These are phyloP conservation scores for Phyllopteryx taeniolatus DNA, from an alignment of 2,113 vertebrate species.

Conservation along the genomic window DNA sequence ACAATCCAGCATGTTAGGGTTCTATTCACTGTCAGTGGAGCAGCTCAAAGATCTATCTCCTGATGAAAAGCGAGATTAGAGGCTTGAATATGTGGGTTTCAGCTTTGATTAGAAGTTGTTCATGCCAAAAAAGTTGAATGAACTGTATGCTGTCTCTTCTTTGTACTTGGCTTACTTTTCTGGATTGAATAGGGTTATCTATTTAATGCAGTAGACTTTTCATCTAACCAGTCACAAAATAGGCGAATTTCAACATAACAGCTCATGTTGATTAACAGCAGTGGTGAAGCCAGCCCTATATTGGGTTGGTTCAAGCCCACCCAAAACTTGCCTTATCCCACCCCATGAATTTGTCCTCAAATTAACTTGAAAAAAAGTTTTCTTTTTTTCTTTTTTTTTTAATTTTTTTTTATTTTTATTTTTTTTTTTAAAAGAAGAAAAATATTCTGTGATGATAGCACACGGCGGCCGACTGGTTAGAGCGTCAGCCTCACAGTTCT, in stretches of 20 bases:
- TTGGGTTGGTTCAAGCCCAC: too few species aligned
- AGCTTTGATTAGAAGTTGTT: slow-evolving; percentile 32
- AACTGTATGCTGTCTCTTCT: slow-evolving; percentile 24
- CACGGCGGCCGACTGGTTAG: too few species aligned
- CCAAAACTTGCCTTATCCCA: too few species aligned
- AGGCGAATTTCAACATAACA: neutral
- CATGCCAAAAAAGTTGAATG: slow-evolving; percentile 32
- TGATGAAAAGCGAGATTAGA: slow-evolving; percentile 50
- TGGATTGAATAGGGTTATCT: slow-evolving; percentile 12
- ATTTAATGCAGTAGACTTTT: neutral
- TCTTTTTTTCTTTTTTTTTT: too few species aligned
- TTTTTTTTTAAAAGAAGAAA: too few species aligned
- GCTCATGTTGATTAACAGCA: neutral
- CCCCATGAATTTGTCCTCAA: too few species aligned
- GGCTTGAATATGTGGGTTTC: slow-evolving; percentile 41
- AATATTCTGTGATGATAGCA: too few species aligned
- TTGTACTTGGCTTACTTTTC: slow-evolving; percentile 17
- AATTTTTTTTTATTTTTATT: too few species aligned
- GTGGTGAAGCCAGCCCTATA: too few species aligned
- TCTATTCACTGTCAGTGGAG: slow-evolving; percentile 48
- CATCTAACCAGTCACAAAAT: slow-evolving; percentile 5
- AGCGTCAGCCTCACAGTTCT: too few species aligned
- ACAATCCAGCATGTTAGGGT: slow-evolving; percentile 48
- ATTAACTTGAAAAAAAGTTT: too few species aligned
- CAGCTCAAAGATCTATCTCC: slow-evolving; percentile 48